These are phyloP conservation scores for Leptobrachium ailaonicum DNA, from an alignment of 2,113 vertebrate species.

Conservation along the genomic window DNA sequence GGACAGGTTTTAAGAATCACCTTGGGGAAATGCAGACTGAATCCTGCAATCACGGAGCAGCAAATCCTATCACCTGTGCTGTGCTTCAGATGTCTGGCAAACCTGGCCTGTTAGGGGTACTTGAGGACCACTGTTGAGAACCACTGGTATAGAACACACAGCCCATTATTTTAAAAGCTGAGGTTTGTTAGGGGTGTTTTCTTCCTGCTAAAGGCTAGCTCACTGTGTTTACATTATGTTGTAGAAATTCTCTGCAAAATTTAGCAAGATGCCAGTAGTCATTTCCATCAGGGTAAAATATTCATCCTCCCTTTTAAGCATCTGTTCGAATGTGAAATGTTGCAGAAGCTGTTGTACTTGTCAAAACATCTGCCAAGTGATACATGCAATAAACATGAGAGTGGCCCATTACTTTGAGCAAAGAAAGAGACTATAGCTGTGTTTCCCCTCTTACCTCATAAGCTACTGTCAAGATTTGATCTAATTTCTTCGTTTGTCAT, in stretches of 20 bases:
- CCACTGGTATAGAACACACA: too few relatives aligned
- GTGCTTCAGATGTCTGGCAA: too few relatives aligned
- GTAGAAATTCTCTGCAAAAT: not conserved
- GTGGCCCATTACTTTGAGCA: not conserved
- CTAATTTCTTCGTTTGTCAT: not conserved
- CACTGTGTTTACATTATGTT: not conserved
- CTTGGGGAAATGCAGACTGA: too few relatives aligned
- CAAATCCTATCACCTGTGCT: too few relatives aligned
- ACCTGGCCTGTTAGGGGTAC: too few relatives aligned
- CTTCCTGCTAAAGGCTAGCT: too few relatives aligned
- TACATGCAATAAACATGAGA: slow-evolving; percentile 13
- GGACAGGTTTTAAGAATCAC: too few relatives aligned
- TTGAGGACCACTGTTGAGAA: too few relatives aligned
- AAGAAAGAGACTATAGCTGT: not conserved
- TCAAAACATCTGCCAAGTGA: slow-evolving; percentile 39
- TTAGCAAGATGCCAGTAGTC: not conserved
- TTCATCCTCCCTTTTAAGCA: not conserved
- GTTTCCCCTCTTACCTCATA: slow-evolving; percentile 1
- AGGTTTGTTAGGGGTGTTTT: too few relatives aligned
- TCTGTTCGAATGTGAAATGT: slow-evolving; percentile 8
- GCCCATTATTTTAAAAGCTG: too few relatives aligned
- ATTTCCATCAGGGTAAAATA: slow-evolving; percentile 10
- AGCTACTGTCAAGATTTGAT: slow-evolving; percentile 18
- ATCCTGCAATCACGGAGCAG: too few relatives aligned
- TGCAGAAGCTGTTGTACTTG: slow-evolving; percentile 18